Percentiles rank a stretch among this genome's conserved stretches.
Evolutionary conservation across 2,888 invertebrate species (phyloP).

Genomic region (Zhengitettix transpicula): DNA sequence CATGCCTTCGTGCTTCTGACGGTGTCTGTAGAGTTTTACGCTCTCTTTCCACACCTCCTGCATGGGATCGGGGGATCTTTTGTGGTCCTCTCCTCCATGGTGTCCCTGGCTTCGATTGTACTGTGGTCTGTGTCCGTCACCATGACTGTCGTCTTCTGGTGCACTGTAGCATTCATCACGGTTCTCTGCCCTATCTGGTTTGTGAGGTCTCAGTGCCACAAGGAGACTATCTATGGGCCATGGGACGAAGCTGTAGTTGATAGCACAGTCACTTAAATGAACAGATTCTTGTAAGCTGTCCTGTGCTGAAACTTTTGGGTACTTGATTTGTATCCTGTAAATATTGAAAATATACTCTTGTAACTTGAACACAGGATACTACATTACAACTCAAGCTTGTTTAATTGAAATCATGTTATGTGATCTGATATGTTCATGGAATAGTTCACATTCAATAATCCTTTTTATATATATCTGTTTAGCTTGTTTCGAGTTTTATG

Average conservation of each 20-base stretch:
- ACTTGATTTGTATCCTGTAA: no score
- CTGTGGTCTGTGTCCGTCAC: slow-evolving; percentile 32
- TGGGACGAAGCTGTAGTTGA: slow-evolving; percentile 86
- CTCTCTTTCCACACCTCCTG: slow-evolving; percentile 68
- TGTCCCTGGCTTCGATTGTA: slow-evolving; percentile 30
- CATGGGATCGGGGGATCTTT: slow-evolving; percentile 40
- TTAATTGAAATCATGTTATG: no score
- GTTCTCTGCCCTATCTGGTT: slow-evolving; percentile 59
- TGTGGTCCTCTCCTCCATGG: slow-evolving; percentile 34
- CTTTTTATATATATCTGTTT: no score
- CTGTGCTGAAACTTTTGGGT: no score
- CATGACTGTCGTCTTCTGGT: slow-evolving; percentile 41
- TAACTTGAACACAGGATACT: no score
- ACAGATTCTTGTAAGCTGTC: no score
- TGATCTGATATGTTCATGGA: no score
- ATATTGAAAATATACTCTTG: no score
- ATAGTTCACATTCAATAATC: no score
- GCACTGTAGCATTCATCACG: slow-evolving; percentile 44
- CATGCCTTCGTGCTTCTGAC: slow-evolving; percentile 85
- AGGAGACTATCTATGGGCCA: slow-evolving; percentile 89
- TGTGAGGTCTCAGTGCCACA: slow-evolving; percentile 57
- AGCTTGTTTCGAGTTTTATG: no score
- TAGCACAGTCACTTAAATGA: no score
- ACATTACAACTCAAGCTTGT: no score
- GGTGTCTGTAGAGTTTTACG: slow-evolving; percentile 75